Base-by-base conservation (phyloP, 2,888 invertebrate genomes). In the Drosophila fulvimacula region DNA sequence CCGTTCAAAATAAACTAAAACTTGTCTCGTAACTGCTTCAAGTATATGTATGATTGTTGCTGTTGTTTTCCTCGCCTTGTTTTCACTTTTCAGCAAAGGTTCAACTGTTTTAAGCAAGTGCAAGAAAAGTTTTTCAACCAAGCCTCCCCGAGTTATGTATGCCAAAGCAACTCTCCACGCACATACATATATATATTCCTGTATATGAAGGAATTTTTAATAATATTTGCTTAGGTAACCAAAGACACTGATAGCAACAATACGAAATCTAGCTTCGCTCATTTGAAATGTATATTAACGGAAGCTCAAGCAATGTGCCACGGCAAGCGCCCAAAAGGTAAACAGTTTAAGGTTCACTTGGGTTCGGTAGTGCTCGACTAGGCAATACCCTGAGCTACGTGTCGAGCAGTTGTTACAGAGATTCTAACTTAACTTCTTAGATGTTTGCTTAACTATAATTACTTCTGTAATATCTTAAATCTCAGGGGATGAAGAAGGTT, bases 1-100 rank as follows among this genome's bases (percentile, higher is more conserved):
- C 85, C 89, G 89, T 53, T 81, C 34, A 39, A 86, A 89, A 89
- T 83, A 73, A 78, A 76, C 66, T 57, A 63, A 76, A 74, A 68
- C 66, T 69, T 65, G 52, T 75, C 69, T 60, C 55, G 56, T 41
- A 66, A 49, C 63, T 57, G 64, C 59, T 62, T 59, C 52, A 51
- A 55, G 42, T 51, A 21, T 51, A 30, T 32, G 13, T 44, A 21
- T 61, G 70, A 58, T 38, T 21, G 34, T 58, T 62, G 60, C 30
- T 9, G 34, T 69, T 60, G 62, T 42, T 34, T 56, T 58, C 58
- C 56, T 65, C 75, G 44, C 69, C 65, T 76, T 75, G 76, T 75
- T 82, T 68, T 69, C 75, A 73, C 68, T 77, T 69, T 68, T 74
- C 67, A 69, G 69, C 58, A 70, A 67, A 73, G 67, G 69, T 81